Base-by-base conservation (phyloP, 2,888 invertebrate species). In the Galerucella nymphaeae region DNA sequence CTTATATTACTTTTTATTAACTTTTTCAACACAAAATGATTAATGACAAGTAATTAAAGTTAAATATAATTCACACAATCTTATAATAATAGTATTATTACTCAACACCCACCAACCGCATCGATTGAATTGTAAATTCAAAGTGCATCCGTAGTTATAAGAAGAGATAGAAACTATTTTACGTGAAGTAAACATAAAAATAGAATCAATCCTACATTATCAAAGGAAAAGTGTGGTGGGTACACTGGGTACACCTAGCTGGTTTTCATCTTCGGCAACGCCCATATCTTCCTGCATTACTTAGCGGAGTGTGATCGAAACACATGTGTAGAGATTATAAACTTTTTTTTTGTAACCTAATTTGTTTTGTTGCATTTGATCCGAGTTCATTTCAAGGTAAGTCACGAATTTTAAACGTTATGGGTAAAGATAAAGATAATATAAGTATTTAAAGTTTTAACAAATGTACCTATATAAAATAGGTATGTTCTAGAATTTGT, bases 241-340 rank as follows among this genome's bases (percentile, higher is more conserved):
- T 16, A 41, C 9, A 5, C 2, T 9, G 16, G 42, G n/a, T 45
- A 66, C 9, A 57, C 41, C 30, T 55, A 63, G 45, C 63, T 58
- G 30, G 63, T 70, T 70, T 45, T 55, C 67, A 64, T 45, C 20
- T n/a, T 61, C 11, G 38, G 50, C 65, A 45, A 67, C 74, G 71
- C 74, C 74, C 68, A 71, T 74, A 53, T 58, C 53, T 55, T 58
- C n/a, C 18, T 18, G 57, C 45, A 48, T 66, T 65, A 45, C 64
- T 70, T 38, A 58, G 66, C 66, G 20, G 59, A 61, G 61, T 64
- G 67, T 74, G 68, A 65, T 71, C 18, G 55, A 63, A 63, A 64
- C 71, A 68, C 70, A 70, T 67, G 73, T 66, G 67, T n/a, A 48
- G 10, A 71, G 41, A 53, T 61, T 58, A 71, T 41, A 45, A 70